Base-by-base conservation (phyloP, 2,113 vertebrate genomes). In the Phodopus roborovskii region DNA sequence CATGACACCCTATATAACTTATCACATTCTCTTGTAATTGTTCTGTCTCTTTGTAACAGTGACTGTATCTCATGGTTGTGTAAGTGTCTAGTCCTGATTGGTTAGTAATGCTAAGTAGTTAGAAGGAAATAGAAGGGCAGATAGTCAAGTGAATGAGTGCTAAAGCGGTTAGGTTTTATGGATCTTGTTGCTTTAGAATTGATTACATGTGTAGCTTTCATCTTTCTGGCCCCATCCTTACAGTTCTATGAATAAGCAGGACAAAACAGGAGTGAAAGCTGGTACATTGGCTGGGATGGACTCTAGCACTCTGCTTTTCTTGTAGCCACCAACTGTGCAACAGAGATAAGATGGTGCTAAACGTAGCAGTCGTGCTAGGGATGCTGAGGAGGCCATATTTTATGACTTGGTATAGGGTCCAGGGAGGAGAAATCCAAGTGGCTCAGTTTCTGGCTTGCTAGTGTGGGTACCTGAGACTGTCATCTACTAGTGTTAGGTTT, bases 111-210 rank as follows among this genome's bases (percentile, higher is more conserved):
- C 60, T 83, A 36, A 88, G 68, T 68, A 26, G 10, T 6, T 77
- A 82, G 89, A 87, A 90, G 58, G 66, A 95, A 93, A 60, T 68
- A 30, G 74, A 60, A 75, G n/a, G 26, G 17, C 60, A 24, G n/a
- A 71, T 10, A 39, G 78, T 93, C 58, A 17, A 71, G 24, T 53
- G 77, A 73, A 73, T 64, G 20, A 75, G 75, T 26, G 22, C 48
- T 53, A 66, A 85, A 48, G 11, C 58, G 74, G 13, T 79, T 94
- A 19, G 0, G 0, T 90, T 86, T 78, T 91, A 68, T 81, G 77
- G 26, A 66, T 86, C 48, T 94, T 30, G 16, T 53, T 92, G 79
- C 62, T 66, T 84, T 84, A 79, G 42, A 82, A 30, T 92, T 94
- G 60, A 58, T 42, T 39, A 30, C 11, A 39, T 15, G 13, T 81